Conservation (phyloP, 2,888 invertebrate genomes). For the Drosophila sordidula region DNA sequence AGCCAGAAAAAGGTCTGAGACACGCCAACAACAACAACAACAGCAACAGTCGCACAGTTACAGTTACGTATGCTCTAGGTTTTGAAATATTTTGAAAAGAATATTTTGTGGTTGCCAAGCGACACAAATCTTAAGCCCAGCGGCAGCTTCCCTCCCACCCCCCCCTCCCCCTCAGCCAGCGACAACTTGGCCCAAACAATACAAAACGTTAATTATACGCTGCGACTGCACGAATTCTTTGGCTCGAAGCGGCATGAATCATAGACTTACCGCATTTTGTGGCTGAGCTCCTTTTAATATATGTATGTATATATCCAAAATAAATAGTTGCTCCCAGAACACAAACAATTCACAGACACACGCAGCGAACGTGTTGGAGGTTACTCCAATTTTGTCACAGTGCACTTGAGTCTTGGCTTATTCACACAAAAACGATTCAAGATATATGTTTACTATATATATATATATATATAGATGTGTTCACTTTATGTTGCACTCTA, state of each 20-base stretch:
- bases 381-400: conserved; percentile 19
- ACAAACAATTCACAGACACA: conserved; percentile 14
- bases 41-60: conserved; percentile 44
- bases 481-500: conserved; percentile 52
- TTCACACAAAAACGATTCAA: not conserved
- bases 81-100: conserved; percentile 73
- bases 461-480: conserved; percentile 7
- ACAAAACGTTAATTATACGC: conserved; percentile 67
- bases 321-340: conserved; percentile 11
- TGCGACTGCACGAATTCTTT: conserved; percentile 37
- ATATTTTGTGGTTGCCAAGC: conserved; percentile 75
- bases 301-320: conserved; percentile 30
- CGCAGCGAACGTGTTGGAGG: not conserved
- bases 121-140: conserved; percentile 46
- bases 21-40: conserved; percentile 37
- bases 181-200: conserved; percentile 30
- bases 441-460: not conserved
- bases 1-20: conserved; percentile 52
- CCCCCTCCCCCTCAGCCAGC: not conserved
- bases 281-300: conserved; percentile 10
- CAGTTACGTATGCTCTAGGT: conserved; percentile 55
- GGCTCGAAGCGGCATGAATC: conserved; percentile 51
- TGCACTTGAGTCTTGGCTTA: conserved; percentile 20
- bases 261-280: conserved; percentile 73
- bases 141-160: conserved; percentile 2